These are phyloP conservation scores for Silurus lanzhouensis DNA, from an alignment of 2,797 vertebrate species.

Conservation along the genomic window DNA sequence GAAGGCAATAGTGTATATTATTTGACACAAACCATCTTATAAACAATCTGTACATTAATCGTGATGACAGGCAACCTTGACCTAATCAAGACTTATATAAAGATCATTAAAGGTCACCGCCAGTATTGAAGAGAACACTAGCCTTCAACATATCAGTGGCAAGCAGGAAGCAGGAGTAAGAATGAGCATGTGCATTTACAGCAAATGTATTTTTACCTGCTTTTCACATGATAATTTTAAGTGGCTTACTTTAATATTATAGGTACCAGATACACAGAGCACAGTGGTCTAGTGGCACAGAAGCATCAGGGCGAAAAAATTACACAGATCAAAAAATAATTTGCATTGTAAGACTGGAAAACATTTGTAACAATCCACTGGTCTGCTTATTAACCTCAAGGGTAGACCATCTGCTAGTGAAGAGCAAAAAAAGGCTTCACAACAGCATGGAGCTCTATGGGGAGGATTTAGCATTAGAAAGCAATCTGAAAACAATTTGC, in stretches of 20 bases:
- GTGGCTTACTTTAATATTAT: neutral
- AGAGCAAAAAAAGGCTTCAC: conserved; percentile 40
- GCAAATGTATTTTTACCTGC: neutral
- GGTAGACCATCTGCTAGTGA: conserved; percentile 56
- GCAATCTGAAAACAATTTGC: conserved; percentile 34
- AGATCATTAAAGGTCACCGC: neutral
- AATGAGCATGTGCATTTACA: neutral
- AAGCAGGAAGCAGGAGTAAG: neutral
- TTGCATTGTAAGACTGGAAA: conserved; percentile 21
- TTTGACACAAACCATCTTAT: neutral
- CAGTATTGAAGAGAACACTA: neutral
- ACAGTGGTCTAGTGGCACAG: neutral
- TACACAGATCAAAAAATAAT: conserved; percentile 51
- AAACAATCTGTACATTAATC: neutral
- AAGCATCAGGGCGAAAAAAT: neutral
- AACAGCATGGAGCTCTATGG: conserved; percentile 49
- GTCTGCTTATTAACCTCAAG: conserved; percentile 56
- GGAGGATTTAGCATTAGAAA: conserved; percentile 42
- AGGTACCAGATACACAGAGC: neutral
- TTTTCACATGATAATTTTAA: neutral
- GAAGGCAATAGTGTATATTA: neutral
- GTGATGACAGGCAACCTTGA: neutral
- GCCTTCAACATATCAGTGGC: neutral
- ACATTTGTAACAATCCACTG: conserved; percentile 51
- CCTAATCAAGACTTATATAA: neutral